Evolutionary conservation across 1,140 invertebrate species (phyloP).

Genomic region (Drosophila suzukii): DNA sequence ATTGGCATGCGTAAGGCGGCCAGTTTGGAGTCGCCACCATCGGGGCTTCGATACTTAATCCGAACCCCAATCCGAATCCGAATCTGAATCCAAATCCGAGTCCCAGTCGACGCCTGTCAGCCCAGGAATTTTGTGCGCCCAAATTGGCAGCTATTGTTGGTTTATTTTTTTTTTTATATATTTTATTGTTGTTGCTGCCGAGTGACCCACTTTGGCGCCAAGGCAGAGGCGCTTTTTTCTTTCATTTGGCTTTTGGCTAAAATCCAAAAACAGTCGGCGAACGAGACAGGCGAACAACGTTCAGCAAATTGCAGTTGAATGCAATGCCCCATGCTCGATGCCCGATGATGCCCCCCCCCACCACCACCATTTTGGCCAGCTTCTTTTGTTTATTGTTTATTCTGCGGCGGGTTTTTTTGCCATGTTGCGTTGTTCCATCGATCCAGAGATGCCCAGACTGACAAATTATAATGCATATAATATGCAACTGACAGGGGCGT

Average conservation of each 20-base stretch:
- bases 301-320: slow-evolving; percentile 59
- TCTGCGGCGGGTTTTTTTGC: slow-evolving; percentile 9
- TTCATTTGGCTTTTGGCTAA: slow-evolving; percentile 64
- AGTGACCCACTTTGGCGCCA: slow-evolving; percentile 74
- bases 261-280: slow-evolving; percentile 68
- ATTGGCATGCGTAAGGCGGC: slow-evolving; percentile 73
- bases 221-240: slow-evolving; percentile 22
- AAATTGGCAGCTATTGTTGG: slow-evolving; percentile 78
- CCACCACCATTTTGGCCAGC: slow-evolving; percentile 11
- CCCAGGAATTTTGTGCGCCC: slow-evolving; percentile 73
- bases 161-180: slow-evolving; percentile 22
- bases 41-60: slow-evolving; percentile 16
- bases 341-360: background rate
- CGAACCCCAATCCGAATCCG: slow-evolving; percentile 20
- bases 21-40: slow-evolving; percentile 43
- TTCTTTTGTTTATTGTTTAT: slow-evolving; percentile 41
- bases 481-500: slow-evolving; percentile 22
- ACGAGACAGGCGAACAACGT: slow-evolving; percentile 49
- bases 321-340: background rate
- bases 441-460: slow-evolving; percentile 48
- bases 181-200: slow-evolving; percentile 45
- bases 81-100: slow-evolving; percentile 16
- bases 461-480: slow-evolving; percentile 57
- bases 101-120: slow-evolving; percentile 68
- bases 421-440: slow-evolving; percentile 8